Percentiles rank a stretch among this genome's conserved stretches.
phyloP scores from a whole-genome alignment of 2,113 vertebrate genomes.

The Antennarius striatus region DNA sequence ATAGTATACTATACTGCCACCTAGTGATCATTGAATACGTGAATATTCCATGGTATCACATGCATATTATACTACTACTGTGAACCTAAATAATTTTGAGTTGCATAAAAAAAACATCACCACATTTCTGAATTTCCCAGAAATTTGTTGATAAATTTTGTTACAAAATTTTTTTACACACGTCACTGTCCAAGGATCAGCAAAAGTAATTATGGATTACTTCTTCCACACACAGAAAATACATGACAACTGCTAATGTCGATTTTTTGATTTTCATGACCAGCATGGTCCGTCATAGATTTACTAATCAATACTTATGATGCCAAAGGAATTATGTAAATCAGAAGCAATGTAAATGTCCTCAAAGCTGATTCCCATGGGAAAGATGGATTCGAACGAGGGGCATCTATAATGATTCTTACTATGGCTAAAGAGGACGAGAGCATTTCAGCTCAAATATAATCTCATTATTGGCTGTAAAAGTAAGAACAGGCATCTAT shows the following conservation, averaged over 20 bases:
- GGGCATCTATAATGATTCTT: slow-evolving; percentile 46
- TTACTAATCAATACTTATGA: slow-evolving; percentile 51
- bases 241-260: not conserved
- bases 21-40: slow-evolving; percentile 81
- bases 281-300: slow-evolving; percentile 16
- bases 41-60: slow-evolving; percentile 3
- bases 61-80: slow-evolving; percentile 16
- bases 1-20: slow-evolving; percentile 86
- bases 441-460: slow-evolving; percentile 64
- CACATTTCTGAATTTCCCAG: not conserved
- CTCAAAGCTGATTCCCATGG: slow-evolving; percentile 45
- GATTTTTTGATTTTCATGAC: slow-evolving; percentile 22
- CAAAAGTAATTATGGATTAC: not conserved
- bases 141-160: not conserved
- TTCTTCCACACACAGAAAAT: slow-evolving; percentile 4
- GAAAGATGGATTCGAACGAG: slow-evolving; percentile 44
- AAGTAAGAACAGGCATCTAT: slow-evolving; percentile 68
- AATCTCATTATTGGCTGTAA: slow-evolving; percentile 72
- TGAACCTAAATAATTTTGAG: not conserved
- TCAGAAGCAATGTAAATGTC: slow-evolving; percentile 30
- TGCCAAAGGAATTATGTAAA: slow-evolving; percentile 48
- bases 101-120: not conserved
- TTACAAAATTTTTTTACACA: not conserved
- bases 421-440: slow-evolving; percentile 38
- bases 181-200: not conserved